Base-by-base conservation (phyloP, 2,113 vertebrate genomes). In the Pogona vitticeps region DNA sequence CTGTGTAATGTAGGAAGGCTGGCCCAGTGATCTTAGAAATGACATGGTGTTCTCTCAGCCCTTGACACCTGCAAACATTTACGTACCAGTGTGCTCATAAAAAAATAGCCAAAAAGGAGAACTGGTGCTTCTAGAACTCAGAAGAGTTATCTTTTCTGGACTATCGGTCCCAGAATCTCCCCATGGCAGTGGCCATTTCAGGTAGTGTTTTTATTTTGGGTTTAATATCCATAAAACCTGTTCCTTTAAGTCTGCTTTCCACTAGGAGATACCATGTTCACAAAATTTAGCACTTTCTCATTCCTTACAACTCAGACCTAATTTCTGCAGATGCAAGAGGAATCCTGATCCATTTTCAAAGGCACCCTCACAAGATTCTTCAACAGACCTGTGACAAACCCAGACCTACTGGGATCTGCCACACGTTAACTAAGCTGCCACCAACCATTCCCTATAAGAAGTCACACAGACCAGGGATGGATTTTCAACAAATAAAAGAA, bases 291-390 rank as follows among this genome's bases (percentile, higher is more conserved):
- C 17, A 46, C n/a, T 36, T 2, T 33, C 9, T 42, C 12, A 14
- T 65, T 42, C 26, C 14, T 23, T 21, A 3, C 7, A 5, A 36
- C 26, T n/a, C 38, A 31, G 65, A 42, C 18, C 10, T 56, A 52
- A 68, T 26, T 15, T 0, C 12, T 68, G 38, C 3, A 56, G 33
- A 21, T 84, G 18, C 7, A 12, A 75, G 6, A 23, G 12, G n/a
- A 61, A 92, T 81, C 88, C 90, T 83, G 87, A 80, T 90, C 65
- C 23, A 76, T 91, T 68, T 40, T 80, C 21, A 72, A 28, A 73
- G 86, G 46, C 83, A 85, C 83, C 85, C 71, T 73, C 76, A 85
- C 1, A 61, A 52, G 85, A 63, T 80, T 75, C 26, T 63, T 88
- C 80, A 87, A 38, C n/a, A n/a, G n/a, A n/a, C n/a, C n/a, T n/a